Evolutionary conservation across 2,888 invertebrate species (phyloP), one percentile per base, ranked within the genome.

Genomic region (Acleris emargana): DNA sequence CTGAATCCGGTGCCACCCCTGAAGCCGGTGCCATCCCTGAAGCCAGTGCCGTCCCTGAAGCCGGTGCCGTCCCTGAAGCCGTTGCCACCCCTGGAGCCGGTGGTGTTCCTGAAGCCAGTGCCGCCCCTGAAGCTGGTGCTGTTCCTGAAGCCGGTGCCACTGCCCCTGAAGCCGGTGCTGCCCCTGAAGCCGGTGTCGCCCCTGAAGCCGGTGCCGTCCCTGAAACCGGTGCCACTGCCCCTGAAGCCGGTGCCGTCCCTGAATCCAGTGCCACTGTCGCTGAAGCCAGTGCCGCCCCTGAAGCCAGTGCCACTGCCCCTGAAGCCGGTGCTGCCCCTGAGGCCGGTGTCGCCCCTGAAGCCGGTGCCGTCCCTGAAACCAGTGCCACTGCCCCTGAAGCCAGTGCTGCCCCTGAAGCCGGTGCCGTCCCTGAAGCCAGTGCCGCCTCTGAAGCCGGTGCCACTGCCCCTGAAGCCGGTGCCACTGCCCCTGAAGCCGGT

Each of bases 1-100:
- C 20, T 50, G 54, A 32, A 6, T 42, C 18, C 1, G 49, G 17
- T 25, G 20, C 52, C 32, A 28, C 82, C 67, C 83, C 52, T 50
- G 54, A 32, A 6, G 49, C 18, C 1, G 49, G 17, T 25, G 20
- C 52, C 32, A 28, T 82, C 67, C 83, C 52, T 32, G 28, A 32
- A 22, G 45, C n/a, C 17, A 17, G 13, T 20, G 11, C 7, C 1
- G 18, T 32, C 2, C n/a, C 42, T 20, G 57, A 55, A 13, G 49
- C 45, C 5, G n/a, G 9, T 43, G 28, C 54, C n/a, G 49, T 16
- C n/a, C 3, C 47, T 16, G 42, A 17, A 16, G 22, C 28, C 5
- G 49, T 7, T 17, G 54, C 17, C 2, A 25, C 45, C 7, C 22
- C 57, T 13, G 47, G 28, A 18, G 53, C 54, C 28, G 1, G 7